These are phyloP conservation scores for Tachypleus tridentatus DNA, from an alignment of 1,140 invertebrate species.

Conservation along the genomic window DNA sequence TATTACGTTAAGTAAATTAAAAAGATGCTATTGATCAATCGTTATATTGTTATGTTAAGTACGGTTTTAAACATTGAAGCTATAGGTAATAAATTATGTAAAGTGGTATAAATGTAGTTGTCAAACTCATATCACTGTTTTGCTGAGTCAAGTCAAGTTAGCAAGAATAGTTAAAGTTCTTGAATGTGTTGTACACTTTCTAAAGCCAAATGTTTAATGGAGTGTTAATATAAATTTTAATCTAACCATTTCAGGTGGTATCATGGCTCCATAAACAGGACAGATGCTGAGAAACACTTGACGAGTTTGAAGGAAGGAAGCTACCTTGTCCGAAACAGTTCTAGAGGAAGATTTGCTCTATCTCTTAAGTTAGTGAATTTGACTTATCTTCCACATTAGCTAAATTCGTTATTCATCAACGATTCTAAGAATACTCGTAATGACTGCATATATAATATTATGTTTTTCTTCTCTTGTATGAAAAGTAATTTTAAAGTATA, in stretches of 20 bases:
- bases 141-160: background rate
- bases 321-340: conserved; percentile 82
- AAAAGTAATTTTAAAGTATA: too few species aligned
- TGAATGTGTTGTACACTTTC: background rate
- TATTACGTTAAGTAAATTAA: too few species aligned
- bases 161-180: background rate
- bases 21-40: too few species aligned
- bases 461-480: too few species aligned
- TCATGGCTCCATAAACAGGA: conserved; percentile 75
- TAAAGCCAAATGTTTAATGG: background rate
- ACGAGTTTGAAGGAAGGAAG: conserved; percentile 70
- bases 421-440: too few species aligned
- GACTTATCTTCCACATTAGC: too few species aligned
- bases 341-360: conserved; percentile 80
- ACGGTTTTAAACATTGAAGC: too few species aligned
- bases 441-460: too few species aligned
- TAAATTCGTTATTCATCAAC: too few species aligned
- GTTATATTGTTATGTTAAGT: too few species aligned
- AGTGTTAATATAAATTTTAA: background rate
- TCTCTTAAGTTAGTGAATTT: conserved; percentile 70
- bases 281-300: conserved; percentile 80
- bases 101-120: too few species aligned
- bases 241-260: conserved; percentile 52
- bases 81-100: too few species aligned
- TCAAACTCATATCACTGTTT: background rate